A percentile compares a stretch with the other conserved stretches of the same genome.
phyloP scores from a whole-genome alignment of 2,113 vertebrate species.

The Ammodytes marinus region DNA sequence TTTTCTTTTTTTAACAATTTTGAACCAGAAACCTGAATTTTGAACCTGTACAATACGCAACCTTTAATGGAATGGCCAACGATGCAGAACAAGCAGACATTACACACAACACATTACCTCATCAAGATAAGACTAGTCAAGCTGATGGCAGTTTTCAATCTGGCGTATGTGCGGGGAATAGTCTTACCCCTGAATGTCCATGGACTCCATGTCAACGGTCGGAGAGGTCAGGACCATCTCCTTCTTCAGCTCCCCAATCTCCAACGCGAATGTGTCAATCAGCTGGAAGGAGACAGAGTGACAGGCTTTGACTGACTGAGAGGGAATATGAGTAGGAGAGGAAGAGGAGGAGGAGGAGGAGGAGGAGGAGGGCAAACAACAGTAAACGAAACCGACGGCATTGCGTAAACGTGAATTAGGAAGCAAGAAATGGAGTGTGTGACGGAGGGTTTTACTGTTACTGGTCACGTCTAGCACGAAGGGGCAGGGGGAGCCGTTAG shows the following conservation, averaged over 20 bases:
- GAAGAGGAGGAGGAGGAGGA: too few species aligned
- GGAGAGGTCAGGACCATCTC: constrained; percentile 92
- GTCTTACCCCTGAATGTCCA: constrained; percentile 67
- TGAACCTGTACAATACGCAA: too few species aligned
- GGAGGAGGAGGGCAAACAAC: neutral
- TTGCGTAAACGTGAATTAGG: constrained; percentile 1
- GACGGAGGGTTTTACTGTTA: neutral
- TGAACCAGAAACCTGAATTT: too few species aligned
- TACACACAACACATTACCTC: neutral
- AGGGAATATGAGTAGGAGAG: neutral
- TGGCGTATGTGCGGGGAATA: neutral
- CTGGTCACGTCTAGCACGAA: constrained; percentile 30
- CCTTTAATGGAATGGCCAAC: neutral
- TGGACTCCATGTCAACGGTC: constrained; percentile 60
- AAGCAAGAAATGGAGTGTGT: neutral
- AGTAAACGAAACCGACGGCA: constrained; percentile 42
- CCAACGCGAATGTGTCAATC: constrained; percentile 92
- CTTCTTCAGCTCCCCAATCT: constrained; percentile 94
- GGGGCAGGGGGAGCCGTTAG: constrained; percentile 50
- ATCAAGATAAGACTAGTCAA: neutral
- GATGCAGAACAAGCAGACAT: neutral
- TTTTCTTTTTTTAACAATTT: too few species aligned
- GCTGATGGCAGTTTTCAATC: neutral
- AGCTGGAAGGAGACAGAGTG: constrained; percentile 82
- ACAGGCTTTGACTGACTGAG: constrained; percentile 6